Evolutionary conservation across 2,797 vertebrate species (phyloP).

Genomic region (Spatula clypeata): DNA sequence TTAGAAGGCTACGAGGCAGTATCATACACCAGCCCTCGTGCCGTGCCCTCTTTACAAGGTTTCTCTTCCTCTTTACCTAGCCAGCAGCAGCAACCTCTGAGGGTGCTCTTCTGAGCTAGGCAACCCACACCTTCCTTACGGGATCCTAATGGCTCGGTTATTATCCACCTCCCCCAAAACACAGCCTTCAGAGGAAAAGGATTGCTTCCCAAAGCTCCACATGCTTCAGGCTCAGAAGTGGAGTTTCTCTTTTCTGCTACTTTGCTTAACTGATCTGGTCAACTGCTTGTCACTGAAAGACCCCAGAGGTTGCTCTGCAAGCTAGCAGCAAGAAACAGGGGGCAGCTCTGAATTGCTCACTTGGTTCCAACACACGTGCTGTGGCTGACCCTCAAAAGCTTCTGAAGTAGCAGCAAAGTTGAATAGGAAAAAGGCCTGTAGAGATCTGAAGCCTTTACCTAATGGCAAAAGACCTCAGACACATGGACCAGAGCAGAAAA

Average conservation of each 20-base stretch:
- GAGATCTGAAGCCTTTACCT: not conserved
- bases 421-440: not conserved
- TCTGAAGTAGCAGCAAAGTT: not conserved
- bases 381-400: not conserved
- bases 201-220: not conserved
- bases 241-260: not conserved
- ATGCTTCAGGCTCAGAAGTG: not conserved
- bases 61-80: not conserved
- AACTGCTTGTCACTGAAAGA: not conserved
- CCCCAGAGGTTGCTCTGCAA: not conserved
- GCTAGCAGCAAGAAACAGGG: not conserved
- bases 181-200: not conserved
- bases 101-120: not conserved
- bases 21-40: not conserved
- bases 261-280: not conserved
- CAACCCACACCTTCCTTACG: not conserved
- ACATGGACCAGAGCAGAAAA: fast-evolving
- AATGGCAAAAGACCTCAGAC: not conserved
- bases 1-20: not conserved
- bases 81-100: not conserved
- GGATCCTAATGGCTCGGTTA: not conserved
- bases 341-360: not conserved
- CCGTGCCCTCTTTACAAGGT: not conserved
- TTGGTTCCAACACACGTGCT: not conserved
- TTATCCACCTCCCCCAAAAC: not conserved